Base-by-base conservation (phyloP, 2,888 invertebrate genomes). In the Cristatella mucedo region DNA sequence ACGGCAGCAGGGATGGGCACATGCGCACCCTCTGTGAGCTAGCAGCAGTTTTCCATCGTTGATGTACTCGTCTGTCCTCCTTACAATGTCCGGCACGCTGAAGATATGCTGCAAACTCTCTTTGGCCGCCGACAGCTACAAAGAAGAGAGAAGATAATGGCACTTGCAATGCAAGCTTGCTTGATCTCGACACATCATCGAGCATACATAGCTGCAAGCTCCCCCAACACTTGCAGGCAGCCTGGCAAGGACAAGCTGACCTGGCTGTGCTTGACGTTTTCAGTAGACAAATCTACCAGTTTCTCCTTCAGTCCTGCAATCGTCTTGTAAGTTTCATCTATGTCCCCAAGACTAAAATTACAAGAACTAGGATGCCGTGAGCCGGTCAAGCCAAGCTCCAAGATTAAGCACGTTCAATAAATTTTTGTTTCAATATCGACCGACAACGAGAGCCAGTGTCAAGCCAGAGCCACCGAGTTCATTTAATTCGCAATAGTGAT, bases 21-120 rank as follows among this genome's bases (percentile, higher is more conserved):
- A n/a, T n/a, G n/a, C n/a, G 52, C 49, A 69, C 68, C 66, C 61
- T 71, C 83, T 86, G 70, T 95, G 95, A 4, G 95, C 89, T 63
- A 86, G 82, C 1, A 97, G 66, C 5, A 95, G 70, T 63, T 93
- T 91, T 33, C 89, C 91, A 52, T 95, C 91, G 47, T 79, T 82
- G 44, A 97, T 93, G 72, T 85, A 80, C 41, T 82, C 80, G 59
- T 85, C 81, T 0, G 93, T 89, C 65, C 85, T 87, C 41, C 84
- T 80, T 0, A 95, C 85, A 67, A 86, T 89, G 55, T 89, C 87
- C 7, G 89, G 91, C 1, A 95, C 89, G 32, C 87, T 91, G 56
- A 95, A 93, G 47, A 97, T 91, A 58, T 95, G 91, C 62, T 91
- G 93, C 21, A 97, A 71, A 61, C 97, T 97, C 59, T 97, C 93